Evolutionary conservation across 2,113 vertebrate species (phyloP).

Genomic region (Gulo gulo): DNA sequence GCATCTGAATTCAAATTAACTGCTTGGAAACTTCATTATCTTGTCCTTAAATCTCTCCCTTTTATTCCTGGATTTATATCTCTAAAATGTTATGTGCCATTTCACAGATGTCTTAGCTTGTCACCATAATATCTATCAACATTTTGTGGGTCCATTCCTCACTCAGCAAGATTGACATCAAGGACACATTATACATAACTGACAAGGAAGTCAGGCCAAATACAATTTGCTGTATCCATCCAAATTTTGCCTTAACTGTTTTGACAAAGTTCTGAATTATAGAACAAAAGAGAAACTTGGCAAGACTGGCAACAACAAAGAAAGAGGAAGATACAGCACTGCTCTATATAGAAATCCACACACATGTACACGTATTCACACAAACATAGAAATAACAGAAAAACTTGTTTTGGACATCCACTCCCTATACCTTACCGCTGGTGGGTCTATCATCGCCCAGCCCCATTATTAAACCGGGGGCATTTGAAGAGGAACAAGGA

Average conservation of each 20-base stretch:
- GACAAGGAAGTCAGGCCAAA: not conserved
- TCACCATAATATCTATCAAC: not conserved
- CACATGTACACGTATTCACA: not conserved
- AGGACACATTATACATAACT: not conserved
- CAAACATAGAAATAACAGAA: not conserved
- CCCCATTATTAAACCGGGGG: not conserved
- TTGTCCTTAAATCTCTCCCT: not conserved
- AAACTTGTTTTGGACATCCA: not conserved
- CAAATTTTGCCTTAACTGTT: constrained; percentile 5
- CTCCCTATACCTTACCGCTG: not conserved
- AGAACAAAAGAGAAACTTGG: constrained; percentile 10
- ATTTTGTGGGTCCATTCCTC: not conserved
- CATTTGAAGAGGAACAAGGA: not conserved
- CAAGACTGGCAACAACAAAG: not conserved
- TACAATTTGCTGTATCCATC: not conserved
- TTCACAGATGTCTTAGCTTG: not conserved
- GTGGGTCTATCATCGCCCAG: not conserved
- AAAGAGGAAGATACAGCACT: not conserved
- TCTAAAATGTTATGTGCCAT: constrained; percentile 9
- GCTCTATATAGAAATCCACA: not conserved
- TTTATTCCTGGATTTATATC: not conserved
- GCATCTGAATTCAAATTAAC: constrained; percentile 21
- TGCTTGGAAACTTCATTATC: not conserved
- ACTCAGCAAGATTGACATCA: not conserved
- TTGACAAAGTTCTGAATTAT: not conserved